Conservation (phyloP, 92 coral and sea anemone species). For the Plumapathes pennacea region DNA sequence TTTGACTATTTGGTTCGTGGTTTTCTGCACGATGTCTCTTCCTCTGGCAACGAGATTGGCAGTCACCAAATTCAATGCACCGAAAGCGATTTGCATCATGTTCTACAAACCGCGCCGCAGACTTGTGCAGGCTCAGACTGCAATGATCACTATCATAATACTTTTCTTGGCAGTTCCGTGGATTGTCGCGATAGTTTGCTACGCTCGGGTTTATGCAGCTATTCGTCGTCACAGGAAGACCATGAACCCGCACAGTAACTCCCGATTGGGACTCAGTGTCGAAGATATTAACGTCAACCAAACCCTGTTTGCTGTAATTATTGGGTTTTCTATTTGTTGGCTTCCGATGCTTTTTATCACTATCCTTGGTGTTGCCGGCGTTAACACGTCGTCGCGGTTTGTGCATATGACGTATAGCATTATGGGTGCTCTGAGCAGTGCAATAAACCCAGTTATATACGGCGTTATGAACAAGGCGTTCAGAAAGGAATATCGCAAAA, state of each 20-base stretch:
- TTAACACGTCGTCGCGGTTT: slow-evolving; percentile 36
- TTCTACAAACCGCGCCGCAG: slow-evolving; percentile 14
- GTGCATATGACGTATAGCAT: slow-evolving; percentile 47
- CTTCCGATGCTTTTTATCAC: slow-evolving; percentile 45
- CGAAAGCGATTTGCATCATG: slow-evolving; percentile 55
- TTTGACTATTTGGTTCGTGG: slow-evolving; percentile 5
- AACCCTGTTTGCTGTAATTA: slow-evolving; percentile 52
- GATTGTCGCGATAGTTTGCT: slow-evolving; percentile 34
- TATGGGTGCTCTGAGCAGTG: slow-evolving; percentile 44
- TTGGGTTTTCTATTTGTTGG: slow-evolving; percentile 68
- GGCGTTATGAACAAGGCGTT: slow-evolving; percentile 61
- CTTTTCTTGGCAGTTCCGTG: slow-evolving; percentile 32
- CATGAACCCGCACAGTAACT: slow-evolving; percentile 38
- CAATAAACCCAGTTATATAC: slow-evolving; percentile 55
- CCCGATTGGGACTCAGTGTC: slow-evolving; percentile 30
- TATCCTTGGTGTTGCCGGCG: slow-evolving; percentile 23
- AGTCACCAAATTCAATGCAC: slow-evolving; percentile 48
- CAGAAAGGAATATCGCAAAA: slow-evolving; percentile 37
- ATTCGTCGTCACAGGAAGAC: slow-evolving; percentile 37
- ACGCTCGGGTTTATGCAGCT: slow-evolving; percentile 33
- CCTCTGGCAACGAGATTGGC: slow-evolving; percentile 22
- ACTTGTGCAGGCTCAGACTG: slow-evolving; percentile 29
- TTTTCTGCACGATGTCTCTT: slow-evolving; percentile 34
- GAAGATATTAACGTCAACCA: slow-evolving; percentile 54
- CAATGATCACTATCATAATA: slow-evolving; percentile 31